These are phyloP conservation scores for Azorinus chamasolen DNA, from an alignment of 2,888 invertebrate species.

Conservation along the genomic window DNA sequence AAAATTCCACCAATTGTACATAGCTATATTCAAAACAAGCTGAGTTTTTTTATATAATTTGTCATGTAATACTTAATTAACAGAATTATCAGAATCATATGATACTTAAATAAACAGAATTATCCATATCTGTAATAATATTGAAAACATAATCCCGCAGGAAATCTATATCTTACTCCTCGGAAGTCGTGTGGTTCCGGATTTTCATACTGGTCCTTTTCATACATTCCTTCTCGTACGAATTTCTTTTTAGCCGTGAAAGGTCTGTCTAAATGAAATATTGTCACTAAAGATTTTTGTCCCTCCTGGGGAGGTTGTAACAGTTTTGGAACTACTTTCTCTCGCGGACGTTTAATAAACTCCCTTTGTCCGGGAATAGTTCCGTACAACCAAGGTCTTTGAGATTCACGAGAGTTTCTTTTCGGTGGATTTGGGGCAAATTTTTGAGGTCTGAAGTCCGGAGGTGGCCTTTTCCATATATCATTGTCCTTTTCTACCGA, in stretches of 20 bases:
- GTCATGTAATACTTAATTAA: too few relatives aligned
- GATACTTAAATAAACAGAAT: too few relatives aligned
- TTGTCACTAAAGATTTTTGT: constrained; percentile 67
- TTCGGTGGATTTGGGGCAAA: constrained; percentile 83
- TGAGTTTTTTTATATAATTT: too few relatives aligned
- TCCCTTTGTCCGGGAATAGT: constrained; percentile 78
- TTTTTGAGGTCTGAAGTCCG: constrained; percentile 82
- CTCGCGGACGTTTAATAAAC: constrained; percentile 60
- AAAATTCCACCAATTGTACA: too few relatives aligned
- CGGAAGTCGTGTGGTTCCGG: constrained; percentile 83
- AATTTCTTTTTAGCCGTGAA: constrained; percentile 82
- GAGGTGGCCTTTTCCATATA: constrained; percentile 83
- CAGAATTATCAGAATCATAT: too few relatives aligned
- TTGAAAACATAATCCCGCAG: too few relatives aligned
- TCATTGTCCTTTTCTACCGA: constrained; percentile 70
- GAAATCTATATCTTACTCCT: constrained; percentile 78
- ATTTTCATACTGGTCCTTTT: constrained; percentile 71
- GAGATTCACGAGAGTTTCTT: constrained; percentile 82
- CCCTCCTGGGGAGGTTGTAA: constrained; percentile 51
- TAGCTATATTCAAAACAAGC: too few relatives aligned
- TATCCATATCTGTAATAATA: too few relatives aligned
- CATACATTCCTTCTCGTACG: constrained; percentile 77
- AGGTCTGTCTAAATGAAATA: constrained; percentile 77
- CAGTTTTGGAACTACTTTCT: constrained; percentile 66
- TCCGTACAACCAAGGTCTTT: constrained; percentile 84